phyloP scores from a whole-genome alignment of 2,113 vertebrate genomes.

The Centrocercus urophasianus region DNA sequence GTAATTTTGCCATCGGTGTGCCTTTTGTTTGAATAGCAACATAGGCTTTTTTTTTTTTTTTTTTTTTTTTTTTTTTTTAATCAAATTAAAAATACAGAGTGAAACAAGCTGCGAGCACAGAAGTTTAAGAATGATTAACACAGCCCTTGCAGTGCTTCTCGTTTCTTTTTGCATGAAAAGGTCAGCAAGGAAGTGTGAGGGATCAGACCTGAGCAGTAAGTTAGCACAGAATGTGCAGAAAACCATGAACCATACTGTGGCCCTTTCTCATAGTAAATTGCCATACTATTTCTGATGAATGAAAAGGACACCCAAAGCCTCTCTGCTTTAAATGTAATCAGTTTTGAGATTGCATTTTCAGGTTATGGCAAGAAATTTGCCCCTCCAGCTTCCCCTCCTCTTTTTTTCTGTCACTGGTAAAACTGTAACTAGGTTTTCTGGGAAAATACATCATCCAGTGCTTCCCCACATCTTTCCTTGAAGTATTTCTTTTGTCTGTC shows the following conservation, averaged over 20 bases:
- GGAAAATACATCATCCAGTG: conserved; percentile 43
- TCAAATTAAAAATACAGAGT: neutral
- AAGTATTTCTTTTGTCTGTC: conserved; percentile 81
- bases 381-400: accelerated
- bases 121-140: neutral
- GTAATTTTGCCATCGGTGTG: conserved; percentile 46
- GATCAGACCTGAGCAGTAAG: conserved; percentile 55
- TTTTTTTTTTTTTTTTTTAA: neutral
- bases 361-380: neutral
- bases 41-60: conserved; percentile 30
- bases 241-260: accelerated
- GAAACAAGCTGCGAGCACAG: neutral
- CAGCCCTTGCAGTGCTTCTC: neutral
- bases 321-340: conserved; percentile 9
- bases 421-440: conserved; percentile 35
- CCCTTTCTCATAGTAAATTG: conserved; percentile 63
- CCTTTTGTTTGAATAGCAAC: conserved; percentile 42
- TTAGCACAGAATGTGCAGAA: conserved; percentile 45
- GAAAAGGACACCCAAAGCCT: neutral
- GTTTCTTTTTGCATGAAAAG: conserved; percentile 44
- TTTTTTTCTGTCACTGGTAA: neutral
- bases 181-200: conserved; percentile 24
- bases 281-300: neutral
- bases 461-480: conserved; percentile 64
- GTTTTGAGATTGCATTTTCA: conserved; percentile 22